phyloP scores from a whole-genome alignment of 2,888 invertebrate species.

The Idaea dimidiata region DNA sequence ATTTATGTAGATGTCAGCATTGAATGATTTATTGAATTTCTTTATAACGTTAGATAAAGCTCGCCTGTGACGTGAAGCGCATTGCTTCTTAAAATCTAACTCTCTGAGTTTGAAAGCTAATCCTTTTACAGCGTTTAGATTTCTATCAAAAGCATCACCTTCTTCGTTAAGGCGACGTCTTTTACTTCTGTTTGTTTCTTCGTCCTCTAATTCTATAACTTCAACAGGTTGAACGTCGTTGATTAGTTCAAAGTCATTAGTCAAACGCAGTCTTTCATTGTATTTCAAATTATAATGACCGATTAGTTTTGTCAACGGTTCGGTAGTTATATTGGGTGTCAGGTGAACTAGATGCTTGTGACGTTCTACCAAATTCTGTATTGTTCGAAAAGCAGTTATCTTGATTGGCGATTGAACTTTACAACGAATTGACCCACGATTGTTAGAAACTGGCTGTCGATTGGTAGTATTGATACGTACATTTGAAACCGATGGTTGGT shows the following conservation, averaged over 20 bases:
- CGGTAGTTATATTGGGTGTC: constrained; percentile 31
- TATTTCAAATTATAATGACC: constrained; percentile 57
- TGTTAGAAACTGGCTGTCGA: neutral
- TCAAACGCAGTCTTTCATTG: constrained; percentile 45
- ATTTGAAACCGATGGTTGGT: neutral
- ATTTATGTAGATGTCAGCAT: constrained; percentile 58
- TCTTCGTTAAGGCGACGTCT: constrained; percentile 35
- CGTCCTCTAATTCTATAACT: constrained; percentile 61
- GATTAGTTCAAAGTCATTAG: constrained; percentile 42
- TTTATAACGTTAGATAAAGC: constrained; percentile 59
- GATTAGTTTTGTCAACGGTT: constrained; percentile 46
- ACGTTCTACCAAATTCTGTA: neutral
- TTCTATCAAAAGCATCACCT: constrained; percentile 38
- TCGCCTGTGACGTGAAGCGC: constrained; percentile 52
- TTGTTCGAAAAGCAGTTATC: neutral
- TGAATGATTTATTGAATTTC: constrained; percentile 61
- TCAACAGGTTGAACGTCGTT: constrained; percentile 43
- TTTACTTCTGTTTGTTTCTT: constrained; percentile 46
- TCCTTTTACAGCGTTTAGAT: constrained; percentile 48
- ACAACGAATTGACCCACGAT: neutral
- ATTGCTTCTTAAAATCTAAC: constrained; percentile 43
- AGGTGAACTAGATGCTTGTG: neutral
- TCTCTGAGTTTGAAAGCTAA: constrained; percentile 51
- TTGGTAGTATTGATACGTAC: neutral
- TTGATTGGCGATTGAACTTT: neutral